Evolutionary conservation across 2,888 invertebrate species (phyloP), one percentile per base, ranked within the genome.

Genomic region (Mimumesa dahlbomi): DNA sequence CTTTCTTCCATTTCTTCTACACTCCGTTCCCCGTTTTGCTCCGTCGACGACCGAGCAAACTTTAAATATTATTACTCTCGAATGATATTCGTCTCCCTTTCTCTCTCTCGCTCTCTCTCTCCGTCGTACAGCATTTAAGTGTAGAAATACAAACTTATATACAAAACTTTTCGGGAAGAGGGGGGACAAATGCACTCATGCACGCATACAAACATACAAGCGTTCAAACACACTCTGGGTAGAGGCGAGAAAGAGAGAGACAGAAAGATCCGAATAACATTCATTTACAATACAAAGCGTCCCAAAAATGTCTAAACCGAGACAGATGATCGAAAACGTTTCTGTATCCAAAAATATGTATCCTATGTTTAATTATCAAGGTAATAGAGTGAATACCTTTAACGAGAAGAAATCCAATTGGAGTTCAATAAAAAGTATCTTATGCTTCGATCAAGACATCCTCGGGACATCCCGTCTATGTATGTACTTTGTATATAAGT

Each of bases 101-200:
- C 61, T 71, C 62, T 48, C 58, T 45, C 31, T 61, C 59, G 19
- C 16, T 40, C 34, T 65, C 14, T 22, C 52, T n/a, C 56, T 57
- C 64, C 40, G 29, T 61, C 56, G 57, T 43, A 66, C 61, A 38
- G 45, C 50, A 49, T 59, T 70, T 62, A 66, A 74, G 53, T 50
- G 61, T 75, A 70, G 58, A 61, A 66, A 49, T 79, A 78, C 64
- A 80, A 74, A 77, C 61, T 65, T 77, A 77, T 77, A 58, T 77
- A 74, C 77, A 74, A 77, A 73, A 77, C 50, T 52, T 64, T 36
- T 36, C 11, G 36, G n/a, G 36, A n/a, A 4, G 52, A 42, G 56
- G 40, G 13, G 29, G 40, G 34, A 72, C 57, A 58, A 63, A 66
- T 56, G 73, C 73, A 75, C 61, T 72, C 73, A 45, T 56, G 38